phyloP scores from a whole-genome alignment of 2,113 vertebrate species.

The Eubucco bourcierii region DNA sequence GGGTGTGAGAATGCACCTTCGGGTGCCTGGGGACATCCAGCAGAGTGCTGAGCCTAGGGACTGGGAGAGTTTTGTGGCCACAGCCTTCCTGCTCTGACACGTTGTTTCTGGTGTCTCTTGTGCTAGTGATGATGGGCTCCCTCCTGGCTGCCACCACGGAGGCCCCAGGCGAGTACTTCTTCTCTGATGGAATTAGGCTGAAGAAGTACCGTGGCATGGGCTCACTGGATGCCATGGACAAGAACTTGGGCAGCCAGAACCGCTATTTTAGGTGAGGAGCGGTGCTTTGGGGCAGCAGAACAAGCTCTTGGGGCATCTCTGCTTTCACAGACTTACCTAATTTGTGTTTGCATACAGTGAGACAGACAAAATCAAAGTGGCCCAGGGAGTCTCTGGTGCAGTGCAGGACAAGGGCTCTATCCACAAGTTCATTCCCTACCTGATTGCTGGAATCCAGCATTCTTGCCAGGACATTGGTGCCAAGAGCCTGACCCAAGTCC shows the following conservation, averaged over 20 bases:
- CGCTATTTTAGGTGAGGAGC: slow-evolving; percentile 91
- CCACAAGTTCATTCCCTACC: slow-evolving; percentile 96
- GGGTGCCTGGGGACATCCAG: neutral
- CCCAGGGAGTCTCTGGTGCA: slow-evolving; percentile 95
- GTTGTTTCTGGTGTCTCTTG: neutral
- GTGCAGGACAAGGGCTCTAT: slow-evolving; percentile 98
- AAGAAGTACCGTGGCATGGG: slow-evolving; percentile 99
- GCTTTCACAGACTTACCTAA: neutral
- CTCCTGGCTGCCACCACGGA: slow-evolving; percentile 94
- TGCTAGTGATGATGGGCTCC: slow-evolving; percentile 97
- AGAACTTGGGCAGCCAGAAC: slow-evolving; percentile 95
- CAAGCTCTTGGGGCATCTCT: neutral
- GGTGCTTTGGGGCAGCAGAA: neutral
- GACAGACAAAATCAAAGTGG: slow-evolving; percentile 97
- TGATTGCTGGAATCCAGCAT: slow-evolving; percentile 95
- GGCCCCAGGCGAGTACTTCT: slow-evolving; percentile 97
- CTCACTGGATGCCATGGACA: slow-evolving; percentile 97
- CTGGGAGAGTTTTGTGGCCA: neutral
- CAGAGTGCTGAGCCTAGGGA: neutral
- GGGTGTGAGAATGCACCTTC: fast-evolving
- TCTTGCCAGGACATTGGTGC: slow-evolving; percentile 97
- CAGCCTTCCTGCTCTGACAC: neutral
- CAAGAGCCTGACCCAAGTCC: slow-evolving; percentile 94
- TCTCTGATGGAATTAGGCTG: slow-evolving; percentile 94
- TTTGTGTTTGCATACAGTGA: slow-evolving; percentile 80